Evolutionary conservation across 2,797 vertebrate genomes (phyloP).

Genomic region (Cynopterus sphinx): DNA sequence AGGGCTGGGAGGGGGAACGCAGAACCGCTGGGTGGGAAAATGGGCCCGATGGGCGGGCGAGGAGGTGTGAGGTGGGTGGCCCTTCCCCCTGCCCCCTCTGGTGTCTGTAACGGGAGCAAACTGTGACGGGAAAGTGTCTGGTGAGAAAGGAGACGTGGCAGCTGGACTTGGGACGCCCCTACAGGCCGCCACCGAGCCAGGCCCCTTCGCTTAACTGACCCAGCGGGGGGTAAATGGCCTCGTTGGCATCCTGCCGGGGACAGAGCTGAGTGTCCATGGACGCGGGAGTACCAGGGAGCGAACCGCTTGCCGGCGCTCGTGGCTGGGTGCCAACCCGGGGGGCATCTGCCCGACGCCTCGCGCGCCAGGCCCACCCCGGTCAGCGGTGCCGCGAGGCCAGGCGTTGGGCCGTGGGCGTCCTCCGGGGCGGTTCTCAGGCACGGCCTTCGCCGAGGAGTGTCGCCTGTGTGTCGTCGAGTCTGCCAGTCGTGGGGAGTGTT

Average conservation of each 20-base stretch:
- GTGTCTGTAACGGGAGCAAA: neutral
- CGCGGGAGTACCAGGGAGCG: neutral
- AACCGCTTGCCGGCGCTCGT: rapidly evolving
- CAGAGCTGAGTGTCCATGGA: neutral
- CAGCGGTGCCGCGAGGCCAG: neutral
- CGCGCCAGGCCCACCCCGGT: neutral
- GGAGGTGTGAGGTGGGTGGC: too few species aligned
- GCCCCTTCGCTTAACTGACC: neutral
- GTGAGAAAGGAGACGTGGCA: neutral
- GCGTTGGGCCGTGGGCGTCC: too few species aligned
- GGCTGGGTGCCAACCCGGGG: rapidly evolving
- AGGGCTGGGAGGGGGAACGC: neutral
- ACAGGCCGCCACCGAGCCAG: neutral
- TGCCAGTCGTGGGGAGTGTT: neutral
- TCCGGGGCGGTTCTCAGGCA: too few species aligned
- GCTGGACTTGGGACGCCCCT: neutral
- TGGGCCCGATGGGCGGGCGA: too few species aligned
- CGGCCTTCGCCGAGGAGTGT: too few species aligned
- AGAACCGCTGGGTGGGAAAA: neutral
- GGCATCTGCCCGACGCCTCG: neutral
- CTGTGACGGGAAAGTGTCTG: neutral
- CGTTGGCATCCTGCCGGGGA: rapidly evolving
- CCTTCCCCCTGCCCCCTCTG: rapidly evolving
- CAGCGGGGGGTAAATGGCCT: neutral
- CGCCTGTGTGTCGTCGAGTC: rapidly evolving